phyloP scores from a whole-genome alignment of 2,113 vertebrate species.

The Terrapene triunguis region DNA sequence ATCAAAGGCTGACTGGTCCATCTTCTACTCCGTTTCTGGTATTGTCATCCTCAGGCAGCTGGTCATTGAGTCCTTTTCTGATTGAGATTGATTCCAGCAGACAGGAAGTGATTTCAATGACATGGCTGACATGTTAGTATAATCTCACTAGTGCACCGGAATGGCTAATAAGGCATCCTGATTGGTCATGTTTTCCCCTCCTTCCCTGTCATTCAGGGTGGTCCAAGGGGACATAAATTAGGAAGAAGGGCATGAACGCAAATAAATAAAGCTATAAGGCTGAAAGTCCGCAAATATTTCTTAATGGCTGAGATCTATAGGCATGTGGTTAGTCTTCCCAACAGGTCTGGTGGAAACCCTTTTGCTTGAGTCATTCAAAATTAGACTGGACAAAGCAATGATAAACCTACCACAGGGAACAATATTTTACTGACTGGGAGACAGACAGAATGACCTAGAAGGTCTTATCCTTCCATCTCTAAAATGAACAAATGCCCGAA shows the following conservation, averaged over 20 bases:
- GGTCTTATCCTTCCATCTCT: not conserved
- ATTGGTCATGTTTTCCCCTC: not conserved
- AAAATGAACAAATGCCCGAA: not conserved
- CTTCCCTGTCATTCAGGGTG: not conserved
- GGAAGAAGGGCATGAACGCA: not conserved
- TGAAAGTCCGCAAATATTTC: not conserved
- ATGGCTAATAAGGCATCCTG: not conserved
- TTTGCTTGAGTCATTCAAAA: constrained; percentile 35
- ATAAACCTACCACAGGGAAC: not conserved
- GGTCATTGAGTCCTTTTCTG: not conserved
- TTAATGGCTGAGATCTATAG: not conserved
- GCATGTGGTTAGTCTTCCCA: not conserved
- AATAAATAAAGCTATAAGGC: not conserved
- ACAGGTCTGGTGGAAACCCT: constrained; percentile 7
- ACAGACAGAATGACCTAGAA: not conserved
- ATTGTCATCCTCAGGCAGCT: not conserved
- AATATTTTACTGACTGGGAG: constrained; percentile 28
- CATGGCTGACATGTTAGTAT: not conserved
- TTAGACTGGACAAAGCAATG: constrained; percentile 14
- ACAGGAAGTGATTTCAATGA: not conserved
- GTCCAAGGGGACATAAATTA: not conserved
- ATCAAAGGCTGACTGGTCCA: not conserved
- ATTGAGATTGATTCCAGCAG: not conserved
- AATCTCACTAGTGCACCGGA: not conserved
- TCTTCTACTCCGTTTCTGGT: not conserved